Evolutionary conservation across 2,797 vertebrate genomes (phyloP), one percentile per base, ranked within the genome.

Genomic region (Borostomias antarcticus): DNA sequence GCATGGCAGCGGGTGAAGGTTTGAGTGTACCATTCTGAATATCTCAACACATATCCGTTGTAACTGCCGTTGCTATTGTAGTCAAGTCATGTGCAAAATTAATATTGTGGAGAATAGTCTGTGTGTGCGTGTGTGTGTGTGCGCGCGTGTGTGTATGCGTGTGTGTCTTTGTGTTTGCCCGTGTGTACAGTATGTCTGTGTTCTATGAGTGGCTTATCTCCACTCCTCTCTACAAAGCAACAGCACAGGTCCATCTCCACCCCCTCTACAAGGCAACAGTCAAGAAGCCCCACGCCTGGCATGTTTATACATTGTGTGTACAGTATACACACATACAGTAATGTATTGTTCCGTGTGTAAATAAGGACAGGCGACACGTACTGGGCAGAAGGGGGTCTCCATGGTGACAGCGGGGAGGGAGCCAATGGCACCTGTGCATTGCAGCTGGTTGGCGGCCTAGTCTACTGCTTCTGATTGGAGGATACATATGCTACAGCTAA

Each of bases 311-410:
- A n/a, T n/a, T n/a, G n/a, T n/a, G n/a, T n/a, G n/a, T n/a, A n/a
- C n/a, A n/a, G n/a, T n/a, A n/a, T n/a, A n/a, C n/a, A n/a, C n/a
- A n/a, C n/a, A n/a, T n/a, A n/a, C n/a, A n/a, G n/a, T n/a, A n/a
- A n/a, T n/a, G 64, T 19, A 7, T 6, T 4, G 1, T 21, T 35
- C 11, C 11, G 23, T 35, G 30, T 33, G 30, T 33, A 8, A 37
- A 21, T 33, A 43, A 66, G 45, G 54, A 58, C 58, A 73, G 58
- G 29, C 19, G 37, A 58, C 65, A 69, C 29, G 62, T 71, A 63
- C 35, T 68, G 25, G 62, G 37, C 61, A 70, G 66, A 70, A 70
- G 60, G 60, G 51, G 69, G 76, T 78, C 57, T 69, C 69, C 73
- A 75, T 72, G 66, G 73, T 9, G 61, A 78, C 69, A 8, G 63